Percentiles rank a stretch among this genome's conserved stretches.
Conservation (phyloP, 1,140 invertebrate genomes). For the Holcopasites calliopsidis region DNA sequence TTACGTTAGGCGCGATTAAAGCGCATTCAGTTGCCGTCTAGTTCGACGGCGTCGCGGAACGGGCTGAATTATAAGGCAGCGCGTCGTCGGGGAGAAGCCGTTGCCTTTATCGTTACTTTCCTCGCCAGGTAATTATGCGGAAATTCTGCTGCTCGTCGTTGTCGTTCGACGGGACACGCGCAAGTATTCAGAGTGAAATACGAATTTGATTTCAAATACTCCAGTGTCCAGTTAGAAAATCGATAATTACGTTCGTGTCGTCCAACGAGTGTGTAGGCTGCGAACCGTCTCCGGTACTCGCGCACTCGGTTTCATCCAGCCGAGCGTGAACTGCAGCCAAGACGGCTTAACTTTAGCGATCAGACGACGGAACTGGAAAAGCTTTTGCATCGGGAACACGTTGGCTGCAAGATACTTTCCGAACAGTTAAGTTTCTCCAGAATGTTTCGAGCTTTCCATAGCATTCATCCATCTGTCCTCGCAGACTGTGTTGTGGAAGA, state of each 20-base stretch:
- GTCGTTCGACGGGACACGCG: constrained; percentile 1
- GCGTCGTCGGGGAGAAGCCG: not conserved
- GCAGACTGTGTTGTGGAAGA: not conserved
- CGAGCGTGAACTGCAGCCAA: not conserved
- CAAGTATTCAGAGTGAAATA: too few species aligned
- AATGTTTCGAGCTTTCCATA: not conserved
- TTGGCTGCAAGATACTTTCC: not conserved
- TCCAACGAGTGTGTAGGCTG: too few species aligned
- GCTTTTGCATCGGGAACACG: not conserved
- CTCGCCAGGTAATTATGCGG: constrained; percentile 28
- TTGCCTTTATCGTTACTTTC: constrained; percentile 18
- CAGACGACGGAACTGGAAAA: not conserved
- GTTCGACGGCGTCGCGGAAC: not conserved
- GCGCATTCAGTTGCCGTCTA: constrained; percentile 13
- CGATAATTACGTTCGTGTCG: too few species aligned
- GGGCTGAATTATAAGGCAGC: constrained; percentile 18
- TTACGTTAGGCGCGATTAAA: constrained; percentile 29
- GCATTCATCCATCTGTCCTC: not conserved
- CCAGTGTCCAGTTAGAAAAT: too few species aligned
- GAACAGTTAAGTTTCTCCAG: not conserved
- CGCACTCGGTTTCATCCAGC: too few species aligned
- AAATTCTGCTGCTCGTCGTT: constrained; percentile 9
- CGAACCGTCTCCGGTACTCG: too few species aligned
- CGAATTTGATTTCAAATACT: too few species aligned
- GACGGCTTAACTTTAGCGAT: constrained; percentile 1